phyloP scores from a whole-genome alignment of 2,113 vertebrate species.

The Crotalus horridus region DNA sequence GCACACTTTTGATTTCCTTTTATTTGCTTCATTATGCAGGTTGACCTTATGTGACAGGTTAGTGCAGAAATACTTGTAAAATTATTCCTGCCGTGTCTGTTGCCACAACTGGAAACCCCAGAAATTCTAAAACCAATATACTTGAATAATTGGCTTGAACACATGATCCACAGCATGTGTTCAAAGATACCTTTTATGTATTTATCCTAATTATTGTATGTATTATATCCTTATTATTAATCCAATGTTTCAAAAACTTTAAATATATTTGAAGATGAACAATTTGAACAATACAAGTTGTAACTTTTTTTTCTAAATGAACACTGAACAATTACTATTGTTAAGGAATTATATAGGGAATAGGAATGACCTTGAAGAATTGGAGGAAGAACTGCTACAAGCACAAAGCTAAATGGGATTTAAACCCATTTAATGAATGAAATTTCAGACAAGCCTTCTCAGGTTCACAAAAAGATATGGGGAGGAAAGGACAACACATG shows the following conservation, averaged over 20 bases:
- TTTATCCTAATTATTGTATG: neutral
- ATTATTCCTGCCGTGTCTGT: neutral
- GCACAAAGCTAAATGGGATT: neutral
- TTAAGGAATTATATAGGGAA: neutral
- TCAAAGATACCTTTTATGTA: neutral
- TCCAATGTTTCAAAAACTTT: neutral
- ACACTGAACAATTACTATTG: neutral
- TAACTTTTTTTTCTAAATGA: neutral
- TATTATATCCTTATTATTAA: neutral
- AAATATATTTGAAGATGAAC: neutral
- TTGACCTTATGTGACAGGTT: neutral
- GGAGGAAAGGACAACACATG: neutral
- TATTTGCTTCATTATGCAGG: neutral
- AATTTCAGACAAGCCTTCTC: neutral
- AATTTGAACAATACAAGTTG: neutral
- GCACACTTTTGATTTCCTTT: neutral
- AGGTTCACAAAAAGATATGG: neutral
- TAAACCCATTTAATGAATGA: neutral
- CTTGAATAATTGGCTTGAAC: neutral
- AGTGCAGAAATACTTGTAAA: neutral
- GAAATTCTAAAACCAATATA: neutral
- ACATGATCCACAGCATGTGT: neutral
- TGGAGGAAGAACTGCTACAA: neutral
- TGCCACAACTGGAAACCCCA: neutral
- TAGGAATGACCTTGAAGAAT: neutral